Percentiles rank a stretch among this genome's conserved stretches.
phyloP scores from a whole-genome alignment of 2,113 vertebrate species.

The Redunca redunca region DNA sequence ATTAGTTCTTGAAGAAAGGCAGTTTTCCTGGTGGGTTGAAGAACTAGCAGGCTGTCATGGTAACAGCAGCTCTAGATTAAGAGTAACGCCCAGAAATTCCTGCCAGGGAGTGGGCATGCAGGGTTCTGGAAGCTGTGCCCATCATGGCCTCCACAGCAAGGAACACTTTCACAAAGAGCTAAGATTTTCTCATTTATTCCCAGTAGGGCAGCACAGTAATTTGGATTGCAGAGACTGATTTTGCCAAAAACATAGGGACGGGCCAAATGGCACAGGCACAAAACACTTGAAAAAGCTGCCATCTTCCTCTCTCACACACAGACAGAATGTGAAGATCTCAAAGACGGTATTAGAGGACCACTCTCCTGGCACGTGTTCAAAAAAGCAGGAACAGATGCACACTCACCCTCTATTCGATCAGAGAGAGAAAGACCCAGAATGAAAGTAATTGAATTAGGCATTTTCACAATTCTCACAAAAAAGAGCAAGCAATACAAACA shows the following conservation, averaged over 20 bases:
- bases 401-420: not conserved
- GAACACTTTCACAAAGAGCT: not conserved
- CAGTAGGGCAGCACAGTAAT: not conserved
- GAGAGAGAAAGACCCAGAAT: not conserved
- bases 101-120: rapidly evolving
- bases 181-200: not conserved
- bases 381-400: not conserved
- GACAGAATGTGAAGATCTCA: not conserved
- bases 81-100: rapidly evolving
- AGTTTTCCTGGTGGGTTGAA: not conserved
- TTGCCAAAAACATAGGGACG: not conserved
- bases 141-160: rapidly evolving
- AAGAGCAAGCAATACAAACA: not conserved
- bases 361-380: not conserved
- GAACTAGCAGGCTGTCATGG: not conserved
- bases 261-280: not conserved
- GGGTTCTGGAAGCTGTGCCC: not conserved
- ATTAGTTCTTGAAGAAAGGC: not conserved
- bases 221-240: not conserved
- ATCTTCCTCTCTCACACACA: not conserved
- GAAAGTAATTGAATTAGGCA: not conserved
- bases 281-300: not conserved
- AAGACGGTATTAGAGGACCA: not conserved
- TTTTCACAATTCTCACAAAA: not conserved
- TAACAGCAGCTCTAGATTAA: not conserved